Evolutionary conservation across 2,888 invertebrate species (phyloP), one percentile per base, ranked within the genome.

Genomic region (Leucozona laternaria): DNA sequence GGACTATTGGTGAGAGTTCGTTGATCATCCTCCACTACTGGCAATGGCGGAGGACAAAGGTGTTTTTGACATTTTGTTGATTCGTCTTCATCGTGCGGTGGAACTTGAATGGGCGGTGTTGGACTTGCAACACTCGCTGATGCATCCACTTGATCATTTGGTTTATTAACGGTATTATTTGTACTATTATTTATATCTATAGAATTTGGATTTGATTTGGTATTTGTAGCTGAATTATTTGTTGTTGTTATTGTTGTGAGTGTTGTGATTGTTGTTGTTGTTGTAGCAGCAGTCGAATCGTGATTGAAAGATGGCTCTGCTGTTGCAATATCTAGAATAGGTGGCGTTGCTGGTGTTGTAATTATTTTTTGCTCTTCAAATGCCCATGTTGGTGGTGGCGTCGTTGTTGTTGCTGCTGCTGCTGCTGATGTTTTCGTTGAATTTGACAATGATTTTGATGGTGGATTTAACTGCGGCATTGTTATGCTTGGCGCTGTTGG

Each of bases 401-500:
- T 79, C 71, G 88, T 84, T 57, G 85, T 82, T 45, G 88, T 85
- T 28, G 89, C 85, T 40, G 78, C 48, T 60, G 71, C 37, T 48
- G 87, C 75, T 45, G 79, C 66, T 31, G 84, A 75, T 75, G 88
- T 84, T 60, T 82, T 81, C 48, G 89, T 85, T 31, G 89, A 72
- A 58, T 86, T 70, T 48, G 84, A 66, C 4, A 31, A 31, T 25
- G 75, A 53, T 11, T 72, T 60, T 75, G 79, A 22, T 55, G 73
- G 40, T 45, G 70, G 50, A 43, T 72, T 37, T 10, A 71, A 79
- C 45, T 80, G 64, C 50, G 75, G 31, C 34, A 81, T 58, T 72
- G 34, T 34, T 84, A 84, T 76, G n/a, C 79, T 72, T 20, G 91
- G 91, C 11, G 91, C 90, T 48, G 92, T 91, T 60, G 92, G 91